A percentile compares a stretch with the other conserved stretches of the same genome.
phyloP scores from a whole-genome alignment of 2,797 vertebrate genomes.

The Cossypha dichroa region DNA sequence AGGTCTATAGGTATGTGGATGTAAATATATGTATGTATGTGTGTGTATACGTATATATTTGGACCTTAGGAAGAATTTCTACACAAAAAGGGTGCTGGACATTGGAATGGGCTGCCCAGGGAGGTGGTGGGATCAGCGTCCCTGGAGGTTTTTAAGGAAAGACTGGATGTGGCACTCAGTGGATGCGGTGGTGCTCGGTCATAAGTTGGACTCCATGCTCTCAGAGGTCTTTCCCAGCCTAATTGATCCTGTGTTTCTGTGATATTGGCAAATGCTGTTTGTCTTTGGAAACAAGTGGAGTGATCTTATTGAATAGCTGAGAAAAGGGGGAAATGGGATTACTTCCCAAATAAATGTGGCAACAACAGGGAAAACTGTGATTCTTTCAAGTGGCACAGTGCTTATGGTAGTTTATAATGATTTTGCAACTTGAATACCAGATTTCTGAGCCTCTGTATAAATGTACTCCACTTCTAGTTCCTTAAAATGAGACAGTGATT shows the following conservation, averaged over 20 bases:
- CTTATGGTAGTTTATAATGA: fast-evolving
- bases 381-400: neutral
- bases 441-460: neutral
- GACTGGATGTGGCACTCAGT: too few relatives aligned
- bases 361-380: neutral
- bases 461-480: neutral
- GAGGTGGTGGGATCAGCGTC: too few relatives aligned
- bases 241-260: neutral
- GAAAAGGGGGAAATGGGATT: neutral
- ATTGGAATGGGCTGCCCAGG: neutral
- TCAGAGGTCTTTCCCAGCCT: neutral
- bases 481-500: neutral
- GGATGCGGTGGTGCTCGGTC: too few relatives aligned
- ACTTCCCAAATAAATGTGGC: fast-evolving
- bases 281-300: fast-evolving
- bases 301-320: neutral
- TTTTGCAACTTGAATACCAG: fast-evolving
- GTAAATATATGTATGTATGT: neutral
- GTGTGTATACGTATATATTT: too few relatives aligned
- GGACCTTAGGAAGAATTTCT: neutral
- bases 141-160: too few relatives aligned
- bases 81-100: fast-evolving
- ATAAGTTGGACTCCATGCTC: fast-evolving
- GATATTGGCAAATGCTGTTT: neutral
- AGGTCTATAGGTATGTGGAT: too few relatives aligned